Evolutionary conservation across 2,888 invertebrate species (phyloP).

Genomic region (Alcis repandata): DNA sequence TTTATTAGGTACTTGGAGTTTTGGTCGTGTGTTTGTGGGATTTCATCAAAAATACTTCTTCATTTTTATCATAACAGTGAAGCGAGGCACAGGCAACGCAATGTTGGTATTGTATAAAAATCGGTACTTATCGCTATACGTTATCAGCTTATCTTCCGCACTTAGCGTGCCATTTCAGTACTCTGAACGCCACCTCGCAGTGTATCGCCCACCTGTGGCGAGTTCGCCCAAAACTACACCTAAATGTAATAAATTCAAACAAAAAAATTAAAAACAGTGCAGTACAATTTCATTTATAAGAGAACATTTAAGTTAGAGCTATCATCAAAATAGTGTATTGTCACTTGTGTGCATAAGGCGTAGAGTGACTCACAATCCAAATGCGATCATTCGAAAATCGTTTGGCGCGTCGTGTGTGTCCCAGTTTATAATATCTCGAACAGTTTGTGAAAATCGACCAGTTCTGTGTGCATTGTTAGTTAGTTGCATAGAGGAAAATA

Average conservation of each 20-base stretch:
- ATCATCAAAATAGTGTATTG: conserved; percentile 22
- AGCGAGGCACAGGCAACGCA: conserved; percentile 65
- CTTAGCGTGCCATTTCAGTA: conserved; percentile 78
- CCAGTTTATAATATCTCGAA: conserved; percentile 40
- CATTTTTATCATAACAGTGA: conserved; percentile 46
- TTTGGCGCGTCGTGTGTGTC: conserved; percentile 50
- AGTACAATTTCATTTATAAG: conserved; percentile 54
- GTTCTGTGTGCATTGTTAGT: conserved; percentile 36
- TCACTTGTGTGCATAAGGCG: conserved; percentile 49
- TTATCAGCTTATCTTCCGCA: conserved; percentile 84
- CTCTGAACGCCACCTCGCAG: conserved; percentile 70
- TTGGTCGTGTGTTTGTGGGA: neutral
- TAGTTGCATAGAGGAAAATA: conserved; percentile 45
- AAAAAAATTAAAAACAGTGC: conserved; percentile 23
- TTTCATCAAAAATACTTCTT: conserved; percentile 19
- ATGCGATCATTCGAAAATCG: conserved; percentile 43
- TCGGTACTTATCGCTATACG: conserved; percentile 67
- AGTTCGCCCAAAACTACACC: conserved; percentile 61
- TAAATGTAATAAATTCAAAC: conserved; percentile 58
- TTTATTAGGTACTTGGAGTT: neutral
- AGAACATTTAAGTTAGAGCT: neutral
- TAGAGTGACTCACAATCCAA: conserved; percentile 58
- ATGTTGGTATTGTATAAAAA: conserved; percentile 66
- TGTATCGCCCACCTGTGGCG: conserved; percentile 66
- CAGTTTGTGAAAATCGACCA: conserved; percentile 43